A percentile compares a stretch with the other conserved stretches of the same genome.
These are phyloP conservation scores for Spisula solida DNA, from an alignment of 2,888 invertebrate genomes.

Conservation along the genomic window DNA sequence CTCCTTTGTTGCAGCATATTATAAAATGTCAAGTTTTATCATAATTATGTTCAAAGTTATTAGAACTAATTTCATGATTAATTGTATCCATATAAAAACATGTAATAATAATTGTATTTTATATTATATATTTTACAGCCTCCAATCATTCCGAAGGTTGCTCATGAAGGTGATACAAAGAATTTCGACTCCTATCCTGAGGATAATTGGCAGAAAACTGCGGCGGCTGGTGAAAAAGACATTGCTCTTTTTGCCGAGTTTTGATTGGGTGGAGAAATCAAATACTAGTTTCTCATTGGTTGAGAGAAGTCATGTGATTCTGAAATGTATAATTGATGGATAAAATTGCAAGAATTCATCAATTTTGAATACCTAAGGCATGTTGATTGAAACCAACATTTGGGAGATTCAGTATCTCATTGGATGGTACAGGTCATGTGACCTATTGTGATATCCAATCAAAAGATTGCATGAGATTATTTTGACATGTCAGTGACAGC, in stretches of 20 bases:
- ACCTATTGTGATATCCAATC: conserved; percentile 7
- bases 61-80: background rate
- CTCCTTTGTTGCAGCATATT: too few species aligned
- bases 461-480: conserved; percentile 16
- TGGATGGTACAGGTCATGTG: conserved; percentile 4
- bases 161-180: conserved; percentile 96
- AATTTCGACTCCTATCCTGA: conserved; percentile 98
- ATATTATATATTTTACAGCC: conserved; percentile 90
- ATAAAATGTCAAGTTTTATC: too few species aligned
- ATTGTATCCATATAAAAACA: background rate
- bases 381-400: background rate
- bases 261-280: conserved; percentile 54
- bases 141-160: conserved; percentile 96
- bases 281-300: background rate
- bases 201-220: conserved; percentile 77
- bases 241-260: conserved; percentile 79
- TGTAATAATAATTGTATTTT: background rate
- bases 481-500: background rate
- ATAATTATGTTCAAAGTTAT: background rate
- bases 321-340: background rate
- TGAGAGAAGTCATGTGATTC: background rate
- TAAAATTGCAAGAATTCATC: background rate
- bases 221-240: conserved; percentile 75
- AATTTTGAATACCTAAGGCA: background rate
- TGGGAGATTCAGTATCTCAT: background rate